Evolutionary conservation across 2,888 invertebrate genomes (phyloP), one percentile per base, ranked within the genome.

Genomic region (Phasia obesa): DNA sequence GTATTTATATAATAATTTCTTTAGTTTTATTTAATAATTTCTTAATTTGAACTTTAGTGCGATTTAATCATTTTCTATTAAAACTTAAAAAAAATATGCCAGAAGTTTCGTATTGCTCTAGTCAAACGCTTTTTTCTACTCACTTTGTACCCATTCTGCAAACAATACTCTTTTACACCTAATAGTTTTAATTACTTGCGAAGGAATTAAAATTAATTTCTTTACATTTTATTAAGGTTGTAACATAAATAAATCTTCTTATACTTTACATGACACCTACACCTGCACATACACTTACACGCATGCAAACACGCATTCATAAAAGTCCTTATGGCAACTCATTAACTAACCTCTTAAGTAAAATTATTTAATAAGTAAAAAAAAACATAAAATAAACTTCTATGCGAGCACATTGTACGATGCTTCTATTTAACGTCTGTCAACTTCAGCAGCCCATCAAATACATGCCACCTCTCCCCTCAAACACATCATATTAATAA

Each of bases 261-360:
- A 17, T 27, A 55, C 42, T 38, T 38, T 51, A n/a, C 5, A 21
- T 23, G 13, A 35, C 21, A n/a, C 19, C 13, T 19, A n/a, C 1
- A 51, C 11, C n/a, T 15, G 31, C n/a, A n/a, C n/a, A 31, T 11
- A 35, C 6, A 51, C 2, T 2, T 47, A 60, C 31, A 60, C 57
- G 67, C 27, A 65, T 57, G 35, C 67, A 35, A 51, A 38, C 27
- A 31, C 2, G 11, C n/a, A n/a, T n/a, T n/a, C n/a, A n/a, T n/a
- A 59, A 27, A 51, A 49, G 64, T 65, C 42, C 67, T 75, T 78
- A 70, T 71, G 81, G 82, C 75, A 53, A 75, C 78, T 82, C 82
- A 82, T 82, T 82, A 82, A 82, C 74, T 70, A 82, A 82, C 74
- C 78, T 75, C 74, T 78, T 82, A 70, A 78, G 64, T 65, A 69